Percentiles rank a stretch among this genome's conserved stretches.
These are phyloP conservation scores for Leptopilina myrica DNA, from an alignment of 2,888 invertebrate species.

Conservation along the genomic window DNA sequence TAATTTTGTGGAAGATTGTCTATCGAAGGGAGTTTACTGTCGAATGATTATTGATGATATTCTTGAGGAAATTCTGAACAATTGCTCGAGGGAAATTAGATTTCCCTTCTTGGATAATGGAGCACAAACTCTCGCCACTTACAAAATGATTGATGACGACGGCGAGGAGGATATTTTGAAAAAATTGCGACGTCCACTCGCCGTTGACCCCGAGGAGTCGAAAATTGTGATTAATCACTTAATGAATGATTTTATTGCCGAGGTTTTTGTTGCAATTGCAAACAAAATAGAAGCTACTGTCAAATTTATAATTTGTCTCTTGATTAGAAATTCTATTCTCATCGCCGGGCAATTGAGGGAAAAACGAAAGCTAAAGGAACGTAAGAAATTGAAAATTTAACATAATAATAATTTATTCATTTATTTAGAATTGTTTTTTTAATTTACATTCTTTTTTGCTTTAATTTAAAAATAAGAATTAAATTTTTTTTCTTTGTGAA, in stretches of 20 bases:
- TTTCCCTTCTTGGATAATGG: slow-evolving; percentile 53
- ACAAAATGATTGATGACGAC: slow-evolving; percentile 44
- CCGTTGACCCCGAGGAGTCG: slow-evolving; percentile 59
- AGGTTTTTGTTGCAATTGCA: slow-evolving; percentile 42
- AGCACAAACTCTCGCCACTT: slow-evolving; percentile 57
- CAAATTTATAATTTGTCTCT: slow-evolving; percentile 41
- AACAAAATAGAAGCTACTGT: slow-evolving; percentile 44
- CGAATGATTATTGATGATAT: slow-evolving; percentile 44
- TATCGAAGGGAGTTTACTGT: slow-evolving; percentile 23
- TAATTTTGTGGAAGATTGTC: slow-evolving; percentile 52
- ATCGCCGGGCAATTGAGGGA: slow-evolving; percentile 50
- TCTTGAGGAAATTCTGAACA: slow-evolving; percentile 58
- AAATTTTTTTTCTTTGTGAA: neutral
- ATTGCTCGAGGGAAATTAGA: slow-evolving; percentile 51
- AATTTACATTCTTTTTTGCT: no score
- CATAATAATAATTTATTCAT: no score
- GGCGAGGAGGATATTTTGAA: slow-evolving; percentile 59
- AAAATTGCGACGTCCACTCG: slow-evolving; percentile 52
- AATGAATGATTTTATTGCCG: slow-evolving; percentile 49
- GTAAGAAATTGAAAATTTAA: neutral
- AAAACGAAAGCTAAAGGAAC: neutral
- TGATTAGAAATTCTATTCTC: slow-evolving; percentile 45
- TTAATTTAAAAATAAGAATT: neutral
- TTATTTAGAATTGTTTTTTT: no score
- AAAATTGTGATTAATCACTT: slow-evolving; percentile 54